phyloP scores from a whole-genome alignment of 2,888 invertebrate species.

The Acleris emargana region DNA sequence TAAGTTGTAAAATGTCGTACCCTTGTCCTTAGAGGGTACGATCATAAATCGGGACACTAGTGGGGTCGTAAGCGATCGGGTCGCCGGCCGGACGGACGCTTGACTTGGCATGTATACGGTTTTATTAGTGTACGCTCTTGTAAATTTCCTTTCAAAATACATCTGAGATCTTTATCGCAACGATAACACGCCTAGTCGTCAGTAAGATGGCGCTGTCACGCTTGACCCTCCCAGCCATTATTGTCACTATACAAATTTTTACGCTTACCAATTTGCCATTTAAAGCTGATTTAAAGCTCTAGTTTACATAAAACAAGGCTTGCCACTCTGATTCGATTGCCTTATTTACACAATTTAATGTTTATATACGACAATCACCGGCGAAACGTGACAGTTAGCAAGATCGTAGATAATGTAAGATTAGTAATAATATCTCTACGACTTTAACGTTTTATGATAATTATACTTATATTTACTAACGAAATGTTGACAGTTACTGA shows the following conservation, averaged over 20 bases:
- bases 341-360: conserved; percentile 62
- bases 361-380: conserved; percentile 59
- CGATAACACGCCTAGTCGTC: conserved; percentile 50
- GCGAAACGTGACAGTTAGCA: conserved; percentile 61
- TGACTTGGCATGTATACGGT: conserved; percentile 69
- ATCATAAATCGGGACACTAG: conserved; percentile 71
- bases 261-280: conserved; percentile 66
- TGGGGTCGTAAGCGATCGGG: conserved; percentile 69
- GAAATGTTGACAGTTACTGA: not conserved
- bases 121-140: conserved; percentile 69
- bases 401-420: conserved; percentile 61
- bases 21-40: conserved; percentile 66
- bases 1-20: conserved; percentile 74
- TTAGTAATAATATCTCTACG: conserved; percentile 50
- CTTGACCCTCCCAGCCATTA: conserved; percentile 46
- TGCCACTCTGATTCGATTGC: conserved; percentile 62
- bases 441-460: conserved; percentile 54
- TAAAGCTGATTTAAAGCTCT: conserved; percentile 64
- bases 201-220: conserved; percentile 48
- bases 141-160: conserved; percentile 72
- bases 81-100: conserved; percentile 62
- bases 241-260: conserved; percentile 62
- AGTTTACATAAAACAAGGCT: conserved; percentile 70
- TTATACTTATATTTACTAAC: conserved; percentile 44
- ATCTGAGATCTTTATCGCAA: conserved; percentile 70